Base-by-base conservation (phyloP, 2,797 vertebrate species). In the Enteromius argenteus region DNA sequence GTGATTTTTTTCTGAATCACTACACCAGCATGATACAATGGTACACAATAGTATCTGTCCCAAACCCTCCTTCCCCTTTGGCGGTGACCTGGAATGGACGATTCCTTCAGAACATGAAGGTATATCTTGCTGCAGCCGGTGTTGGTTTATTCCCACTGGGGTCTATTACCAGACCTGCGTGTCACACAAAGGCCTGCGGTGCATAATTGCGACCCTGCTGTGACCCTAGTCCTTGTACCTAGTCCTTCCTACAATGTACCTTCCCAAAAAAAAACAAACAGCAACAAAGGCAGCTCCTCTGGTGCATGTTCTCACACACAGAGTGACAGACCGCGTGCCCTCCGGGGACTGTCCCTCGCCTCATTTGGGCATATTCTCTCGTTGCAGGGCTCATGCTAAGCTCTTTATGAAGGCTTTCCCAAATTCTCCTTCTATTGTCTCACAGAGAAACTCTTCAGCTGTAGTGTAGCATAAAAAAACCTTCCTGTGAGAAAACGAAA, bases 341-440 rank as follows among this genome's bases (percentile, higher is more conserved):
- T 87, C 76, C 73, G 77, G 39, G 67, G 77, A 84, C 39, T 87
- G 79, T 79, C 80, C 83, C 32, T 60, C 78, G 35, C 66, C 88
- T 85, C 15, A 79, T 90, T 89, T 88, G 66, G 49, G 83, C 84
- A 84, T 86, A 86, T 84, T 87, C 86, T 78, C 80, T 84, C 35
- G 75, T 64, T 87, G 56, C 79, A 78, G 35, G 64, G 80, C 82
- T 66, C 62, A 15, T 49, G 49, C 83, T 88, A 84, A 89, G 81
- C 86, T 87, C 84, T 88, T 88, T 84, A 87, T 90, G 86, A 79
- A 88, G 84, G 85, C 46, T 83, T 89, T 88, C 83, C 75, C 86
- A 56, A 74, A 68, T 17, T 83, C 81, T 68, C 23, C 75, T 51
- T 23, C 73, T 79, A 30, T 80, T 83, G 73, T 74, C 79, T 77